Percentiles rank a stretch among this genome's conserved stretches.
Conservation (phyloP, 2,888 invertebrate genomes). For the Epinotia demarniana region DNA sequence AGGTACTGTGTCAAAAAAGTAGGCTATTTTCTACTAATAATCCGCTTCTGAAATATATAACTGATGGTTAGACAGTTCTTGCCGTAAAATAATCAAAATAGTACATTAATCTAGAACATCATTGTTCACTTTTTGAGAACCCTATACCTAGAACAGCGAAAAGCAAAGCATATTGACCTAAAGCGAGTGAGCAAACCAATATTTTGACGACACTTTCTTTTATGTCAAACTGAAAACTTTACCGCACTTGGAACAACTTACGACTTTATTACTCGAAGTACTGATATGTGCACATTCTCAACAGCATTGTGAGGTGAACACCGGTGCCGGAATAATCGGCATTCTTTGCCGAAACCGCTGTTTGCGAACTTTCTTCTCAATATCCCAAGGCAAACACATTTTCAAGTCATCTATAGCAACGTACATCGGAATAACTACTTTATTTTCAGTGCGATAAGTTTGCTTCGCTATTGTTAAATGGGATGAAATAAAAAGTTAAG, state of each 20-base stretch:
- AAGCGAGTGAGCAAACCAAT: too few relatives aligned
- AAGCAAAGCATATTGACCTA: too few relatives aligned
- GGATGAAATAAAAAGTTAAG: background rate
- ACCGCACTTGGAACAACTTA: background rate
- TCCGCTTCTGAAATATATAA: too few relatives aligned
- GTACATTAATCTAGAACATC: too few relatives aligned
- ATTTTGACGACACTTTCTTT: background rate
- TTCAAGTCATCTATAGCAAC: background rate
- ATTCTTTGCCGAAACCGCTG: constrained; percentile 25
- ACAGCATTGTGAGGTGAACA: constrained; percentile 16
- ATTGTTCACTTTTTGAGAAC: too few relatives aligned
- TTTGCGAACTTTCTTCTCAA: constrained; percentile 42
- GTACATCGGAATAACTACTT: background rate
- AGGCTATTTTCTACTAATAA: too few relatives aligned
- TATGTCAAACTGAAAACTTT: background rate
- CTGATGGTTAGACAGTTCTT: too few relatives aligned
- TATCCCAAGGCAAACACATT: constrained; percentile 23
- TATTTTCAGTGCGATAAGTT: background rate
- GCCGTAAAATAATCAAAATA: too few relatives aligned
- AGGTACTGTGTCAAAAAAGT: too few relatives aligned
- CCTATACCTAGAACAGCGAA: too few relatives aligned
- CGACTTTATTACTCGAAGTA: background rate
- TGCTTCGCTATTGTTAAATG: background rate
- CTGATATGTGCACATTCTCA: constrained; percentile 5
- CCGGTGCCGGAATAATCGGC: constrained; percentile 24